phyloP scores from a whole-genome alignment of 2,113 vertebrate genomes.

The Eulemur rufifrons region DNA sequence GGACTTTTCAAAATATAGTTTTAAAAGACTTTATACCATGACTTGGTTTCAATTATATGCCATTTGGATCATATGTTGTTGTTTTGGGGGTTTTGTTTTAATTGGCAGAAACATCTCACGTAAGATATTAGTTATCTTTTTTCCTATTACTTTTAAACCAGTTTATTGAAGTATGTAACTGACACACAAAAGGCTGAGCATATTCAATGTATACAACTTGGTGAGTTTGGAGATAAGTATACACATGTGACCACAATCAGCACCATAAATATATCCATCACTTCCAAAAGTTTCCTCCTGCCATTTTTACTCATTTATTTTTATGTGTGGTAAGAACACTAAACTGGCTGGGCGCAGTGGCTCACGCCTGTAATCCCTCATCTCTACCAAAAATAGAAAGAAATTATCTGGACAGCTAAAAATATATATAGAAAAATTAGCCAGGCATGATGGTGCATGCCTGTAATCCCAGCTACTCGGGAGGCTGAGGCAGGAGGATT shows the following conservation, averaged over 20 bases:
- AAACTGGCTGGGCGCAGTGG: no score
- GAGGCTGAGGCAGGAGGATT: no score
- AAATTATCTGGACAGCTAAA: no score
- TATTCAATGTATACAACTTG: neutral
- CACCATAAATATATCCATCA: neutral
- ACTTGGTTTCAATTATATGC: neutral
- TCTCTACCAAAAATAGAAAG: no score
- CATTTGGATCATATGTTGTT: neutral
- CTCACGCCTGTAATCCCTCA: no score
- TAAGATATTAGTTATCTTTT: neutral
- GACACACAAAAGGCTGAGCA: neutral
- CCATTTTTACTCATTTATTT: neutral
- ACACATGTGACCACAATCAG: neutral
- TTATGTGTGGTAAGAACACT: neutral
- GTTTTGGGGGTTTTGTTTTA: neutral
- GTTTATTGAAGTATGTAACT: neutral
- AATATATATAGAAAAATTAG: no score
- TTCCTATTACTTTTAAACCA: neutral
- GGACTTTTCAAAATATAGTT: neutral
- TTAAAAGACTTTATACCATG: neutral
- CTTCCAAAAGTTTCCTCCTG: neutral
- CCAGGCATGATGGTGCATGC: no score
- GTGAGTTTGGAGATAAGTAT: neutral
- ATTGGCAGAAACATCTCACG: neutral
- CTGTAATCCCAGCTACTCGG: no score